Evolutionary conservation across 2,113 vertebrate genomes (phyloP).

Genomic region (Picathartes gymnocephalus): DNA sequence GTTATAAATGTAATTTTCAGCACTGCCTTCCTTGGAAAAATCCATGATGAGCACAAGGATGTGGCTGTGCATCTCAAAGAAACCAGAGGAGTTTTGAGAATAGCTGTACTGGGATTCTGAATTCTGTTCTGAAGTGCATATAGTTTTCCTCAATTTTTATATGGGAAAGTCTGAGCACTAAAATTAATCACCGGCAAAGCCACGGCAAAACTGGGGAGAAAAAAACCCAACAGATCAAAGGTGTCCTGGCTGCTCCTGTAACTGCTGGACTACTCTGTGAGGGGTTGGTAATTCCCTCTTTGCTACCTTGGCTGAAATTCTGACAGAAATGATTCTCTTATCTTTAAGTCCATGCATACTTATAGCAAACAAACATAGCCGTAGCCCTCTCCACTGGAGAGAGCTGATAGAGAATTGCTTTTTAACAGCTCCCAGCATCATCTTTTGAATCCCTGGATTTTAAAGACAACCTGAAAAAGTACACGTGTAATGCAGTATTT

Average conservation of each 20-base stretch:
- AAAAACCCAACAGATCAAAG: background rate
- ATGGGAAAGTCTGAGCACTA: background rate
- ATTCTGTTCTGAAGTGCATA: background rate
- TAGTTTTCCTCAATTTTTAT: background rate
- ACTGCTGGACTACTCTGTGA: background rate
- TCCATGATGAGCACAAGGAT: background rate
- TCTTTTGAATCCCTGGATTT: constrained; percentile 22
- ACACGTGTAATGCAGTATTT: background rate
- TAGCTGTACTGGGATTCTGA: background rate
- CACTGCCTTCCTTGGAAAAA: background rate
- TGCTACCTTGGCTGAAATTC: constrained; percentile 16
- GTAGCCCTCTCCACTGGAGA: background rate
- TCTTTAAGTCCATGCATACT: constrained; percentile 30
- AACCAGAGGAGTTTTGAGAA: background rate
- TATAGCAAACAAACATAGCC: background rate
- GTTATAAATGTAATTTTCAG: background rate
- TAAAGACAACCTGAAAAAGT: background rate
- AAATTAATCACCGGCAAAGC: background rate
- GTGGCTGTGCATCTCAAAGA: background rate
- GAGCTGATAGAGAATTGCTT: constrained; percentile 13
- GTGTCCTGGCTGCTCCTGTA: background rate
- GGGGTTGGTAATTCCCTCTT: constrained; percentile 18
- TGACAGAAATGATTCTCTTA: constrained; percentile 39
- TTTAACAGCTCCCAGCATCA: background rate
- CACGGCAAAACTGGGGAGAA: background rate